A percentile compares a stretch with the other conserved stretches of the same genome.
phyloP scores from a whole-genome alignment of 2,888 invertebrate genomes.

The Sturmia bella region DNA sequence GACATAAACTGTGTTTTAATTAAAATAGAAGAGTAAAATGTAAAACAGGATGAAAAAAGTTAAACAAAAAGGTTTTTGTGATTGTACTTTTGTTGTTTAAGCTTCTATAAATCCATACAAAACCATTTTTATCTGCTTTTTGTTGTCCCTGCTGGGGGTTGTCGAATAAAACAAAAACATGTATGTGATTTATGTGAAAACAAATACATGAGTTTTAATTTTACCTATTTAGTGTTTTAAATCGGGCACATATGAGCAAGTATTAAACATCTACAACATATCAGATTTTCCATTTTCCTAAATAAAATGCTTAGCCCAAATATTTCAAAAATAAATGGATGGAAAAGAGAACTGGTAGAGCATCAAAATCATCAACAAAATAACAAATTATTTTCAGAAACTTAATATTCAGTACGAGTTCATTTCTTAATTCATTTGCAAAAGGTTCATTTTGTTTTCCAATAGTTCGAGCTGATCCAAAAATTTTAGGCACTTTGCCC shows the following conservation, averaged over 20 bases:
- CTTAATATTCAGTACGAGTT: no score
- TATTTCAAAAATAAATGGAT: background rate
- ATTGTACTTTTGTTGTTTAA: background rate
- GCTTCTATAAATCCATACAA: constrained; percentile 14
- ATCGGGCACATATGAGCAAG: no score
- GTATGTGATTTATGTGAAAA: background rate
- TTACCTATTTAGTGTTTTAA: no score
- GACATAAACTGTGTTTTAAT: constrained; percentile 48
- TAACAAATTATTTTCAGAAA: no score
- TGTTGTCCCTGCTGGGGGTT: constrained; percentile 2
- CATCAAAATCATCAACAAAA: constrained; percentile 11
- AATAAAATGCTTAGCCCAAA: no score
- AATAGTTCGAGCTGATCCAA: no score
- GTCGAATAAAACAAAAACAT: background rate
- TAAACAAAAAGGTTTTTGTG: background rate
- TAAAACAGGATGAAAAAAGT: background rate
- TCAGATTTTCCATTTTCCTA: no score
- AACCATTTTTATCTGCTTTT: background rate
- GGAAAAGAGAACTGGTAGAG: background rate
- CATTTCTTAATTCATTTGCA: no score
- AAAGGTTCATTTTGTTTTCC: no score
- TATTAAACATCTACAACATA: no score
- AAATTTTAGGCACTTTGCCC: no score
- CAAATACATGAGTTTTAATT: no score
- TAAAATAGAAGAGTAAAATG: constrained; percentile 18